Percentiles rank a stretch among this genome's conserved stretches.
phyloP scores from a whole-genome alignment of 2,113 vertebrate species.

The Psilopogon haemacephalus region DNA sequence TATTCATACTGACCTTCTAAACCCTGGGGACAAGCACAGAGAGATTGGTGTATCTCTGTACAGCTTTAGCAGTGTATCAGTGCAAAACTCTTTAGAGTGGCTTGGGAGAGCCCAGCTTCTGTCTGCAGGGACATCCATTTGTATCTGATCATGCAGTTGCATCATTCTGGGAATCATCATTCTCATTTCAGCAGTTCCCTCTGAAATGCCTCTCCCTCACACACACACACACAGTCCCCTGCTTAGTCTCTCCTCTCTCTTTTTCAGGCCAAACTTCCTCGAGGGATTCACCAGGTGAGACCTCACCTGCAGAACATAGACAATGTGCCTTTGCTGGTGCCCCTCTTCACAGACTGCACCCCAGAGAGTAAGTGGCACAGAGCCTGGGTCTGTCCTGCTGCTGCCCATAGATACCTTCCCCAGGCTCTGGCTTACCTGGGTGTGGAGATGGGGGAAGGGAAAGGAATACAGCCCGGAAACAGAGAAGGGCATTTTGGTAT shows the following conservation, averaged over 20 bases:
- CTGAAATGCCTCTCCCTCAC: background rate
- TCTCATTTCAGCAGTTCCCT: background rate
- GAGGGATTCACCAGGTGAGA: slow-evolving; percentile 97
- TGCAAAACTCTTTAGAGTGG: background rate
- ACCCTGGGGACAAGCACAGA: background rate
- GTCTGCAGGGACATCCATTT: background rate
- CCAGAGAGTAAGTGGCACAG: slow-evolving; percentile 87
- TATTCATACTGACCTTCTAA: background rate
- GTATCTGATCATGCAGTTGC: background rate
- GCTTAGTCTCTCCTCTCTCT: background rate
- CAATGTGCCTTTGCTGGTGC: slow-evolving; percentile 96
- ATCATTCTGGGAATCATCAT: background rate
- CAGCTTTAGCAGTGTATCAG: background rate
- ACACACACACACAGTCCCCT: background rate
- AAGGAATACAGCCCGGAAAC: background rate
- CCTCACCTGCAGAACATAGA: slow-evolving; percentile 98
- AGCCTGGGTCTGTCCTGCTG: background rate
- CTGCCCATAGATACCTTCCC: background rate
- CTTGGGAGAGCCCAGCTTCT: background rate
- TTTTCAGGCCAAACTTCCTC: slow-evolving; percentile 92
- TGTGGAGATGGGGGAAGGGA: background rate
- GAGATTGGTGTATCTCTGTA: background rate
- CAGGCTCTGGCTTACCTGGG: background rate
- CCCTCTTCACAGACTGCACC: slow-evolving; percentile 97
- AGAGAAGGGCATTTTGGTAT: background rate